phyloP scores from a whole-genome alignment of 2,113 vertebrate genomes.

The Thalassarche chlororhynchos region DNA sequence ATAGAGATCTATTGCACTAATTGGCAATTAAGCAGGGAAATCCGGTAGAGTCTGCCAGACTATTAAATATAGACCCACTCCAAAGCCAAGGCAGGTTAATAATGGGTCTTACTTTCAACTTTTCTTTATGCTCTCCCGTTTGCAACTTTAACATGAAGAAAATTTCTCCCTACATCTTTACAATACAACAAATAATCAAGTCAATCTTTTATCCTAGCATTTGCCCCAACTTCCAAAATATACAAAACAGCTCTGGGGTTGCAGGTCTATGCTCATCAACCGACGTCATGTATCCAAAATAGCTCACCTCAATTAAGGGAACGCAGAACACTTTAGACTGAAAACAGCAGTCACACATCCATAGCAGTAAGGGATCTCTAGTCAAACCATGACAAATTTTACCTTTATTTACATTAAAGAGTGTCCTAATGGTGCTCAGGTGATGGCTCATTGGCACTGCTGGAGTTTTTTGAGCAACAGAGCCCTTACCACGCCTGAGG shows the following conservation, averaged over 20 bases:
- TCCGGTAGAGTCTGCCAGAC: neutral
- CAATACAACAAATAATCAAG: neutral
- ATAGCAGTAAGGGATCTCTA: neutral
- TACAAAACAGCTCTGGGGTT: neutral
- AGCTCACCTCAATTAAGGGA: neutral
- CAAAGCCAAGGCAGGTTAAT: neutral
- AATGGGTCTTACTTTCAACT: neutral
- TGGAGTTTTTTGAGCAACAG: neutral
- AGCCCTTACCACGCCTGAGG: neutral
- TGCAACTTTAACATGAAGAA: neutral
- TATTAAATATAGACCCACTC: neutral
- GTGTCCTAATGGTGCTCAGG: neutral
- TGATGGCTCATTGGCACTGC: neutral
- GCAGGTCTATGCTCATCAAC: neutral
- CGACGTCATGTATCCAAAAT: neutral
- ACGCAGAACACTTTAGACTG: neutral
- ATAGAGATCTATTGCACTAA: neutral
- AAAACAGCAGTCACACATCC: neutral
- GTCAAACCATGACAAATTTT: neutral
- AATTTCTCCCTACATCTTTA: neutral
- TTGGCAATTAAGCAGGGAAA: slow-evolving; percentile 2
- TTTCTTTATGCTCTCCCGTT: neutral
- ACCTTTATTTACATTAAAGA: slow-evolving; percentile 14
- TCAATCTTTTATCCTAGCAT: neutral
- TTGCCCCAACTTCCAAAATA: neutral